These are phyloP conservation scores for Chunga burmeisteri DNA, from an alignment of 2,113 vertebrate species.

Conservation along the genomic window DNA sequence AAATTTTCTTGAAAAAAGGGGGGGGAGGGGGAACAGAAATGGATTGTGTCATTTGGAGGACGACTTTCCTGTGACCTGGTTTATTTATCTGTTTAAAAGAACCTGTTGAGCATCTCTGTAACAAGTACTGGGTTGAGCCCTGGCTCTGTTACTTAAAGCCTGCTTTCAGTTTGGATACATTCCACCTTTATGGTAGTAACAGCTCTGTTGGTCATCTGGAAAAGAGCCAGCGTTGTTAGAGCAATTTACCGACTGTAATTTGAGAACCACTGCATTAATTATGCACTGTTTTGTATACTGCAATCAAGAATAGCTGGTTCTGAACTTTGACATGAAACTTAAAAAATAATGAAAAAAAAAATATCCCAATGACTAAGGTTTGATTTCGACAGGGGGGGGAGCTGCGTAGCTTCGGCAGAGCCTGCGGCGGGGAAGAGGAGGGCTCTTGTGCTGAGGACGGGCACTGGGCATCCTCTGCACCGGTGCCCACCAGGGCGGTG, in stretches of 20 bases:
- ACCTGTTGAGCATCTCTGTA: background rate
- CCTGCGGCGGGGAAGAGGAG: rapidly evolving
- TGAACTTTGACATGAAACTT: background rate
- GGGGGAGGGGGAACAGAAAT: background rate
- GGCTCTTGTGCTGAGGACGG: background rate
- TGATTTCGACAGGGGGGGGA: background rate
- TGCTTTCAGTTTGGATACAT: rapidly evolving
- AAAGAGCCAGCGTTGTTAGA: rapidly evolving
- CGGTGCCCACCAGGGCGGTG: background rate
- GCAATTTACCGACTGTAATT: background rate
- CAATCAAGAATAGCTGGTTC: background rate
- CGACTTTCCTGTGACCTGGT: background rate
- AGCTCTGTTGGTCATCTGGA: background rate
- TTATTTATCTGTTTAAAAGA: background rate
- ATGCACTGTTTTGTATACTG: background rate
- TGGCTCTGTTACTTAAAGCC: background rate
- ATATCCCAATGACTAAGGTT: background rate
- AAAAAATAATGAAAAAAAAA: no score
- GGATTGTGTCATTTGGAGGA: no score
- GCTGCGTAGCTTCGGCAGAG: background rate
- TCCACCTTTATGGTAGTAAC: no score
- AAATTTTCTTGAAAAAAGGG: background rate
- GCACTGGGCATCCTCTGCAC: no score
- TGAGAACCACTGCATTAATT: background rate
- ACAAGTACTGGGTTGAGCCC: background rate